Percentiles rank a stretch among this genome's conserved stretches.
Conservation (phyloP, 1,140 invertebrate species). For the Batillaria attramentaria region DNA sequence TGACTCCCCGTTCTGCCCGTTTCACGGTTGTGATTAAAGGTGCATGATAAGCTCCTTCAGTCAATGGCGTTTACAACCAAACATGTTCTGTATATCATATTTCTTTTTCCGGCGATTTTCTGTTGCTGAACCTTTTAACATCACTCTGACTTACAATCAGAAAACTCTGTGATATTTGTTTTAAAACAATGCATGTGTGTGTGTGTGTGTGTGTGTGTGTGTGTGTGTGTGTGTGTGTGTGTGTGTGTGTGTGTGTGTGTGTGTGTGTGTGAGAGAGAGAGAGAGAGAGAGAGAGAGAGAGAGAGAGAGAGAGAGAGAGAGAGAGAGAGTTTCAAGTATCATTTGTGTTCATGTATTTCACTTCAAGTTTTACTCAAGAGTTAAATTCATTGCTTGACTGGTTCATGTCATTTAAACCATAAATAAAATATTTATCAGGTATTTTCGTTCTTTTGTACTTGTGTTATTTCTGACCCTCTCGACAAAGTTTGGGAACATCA, state of each 20-base stretch:
- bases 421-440: too few relatives aligned
- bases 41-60: not conserved
- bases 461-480: too few relatives aligned
- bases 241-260: not conserved
- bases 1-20: too few relatives aligned
- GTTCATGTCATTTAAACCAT: too few relatives aligned
- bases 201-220: not conserved
- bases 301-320: slow-evolving; percentile 2
- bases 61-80: slow-evolving; percentile 8
- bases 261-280: not conserved
- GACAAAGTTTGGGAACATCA: too few relatives aligned
- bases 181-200: not conserved
- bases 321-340: slow-evolving; percentile 2
- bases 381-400: too few relatives aligned
- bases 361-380: too few relatives aligned
- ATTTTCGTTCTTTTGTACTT: too few relatives aligned
- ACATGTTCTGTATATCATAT: not conserved
- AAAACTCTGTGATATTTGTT: not conserved
- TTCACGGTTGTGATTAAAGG: not conserved
- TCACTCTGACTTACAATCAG: not conserved
- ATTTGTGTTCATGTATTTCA: too few relatives aligned
- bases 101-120: not conserved
- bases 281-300: slow-evolving; percentile 2
- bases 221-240: not conserved
- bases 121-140: not conserved